phyloP scores from a whole-genome alignment of 2,113 vertebrate species.

The Balaeniceps rex region DNA sequence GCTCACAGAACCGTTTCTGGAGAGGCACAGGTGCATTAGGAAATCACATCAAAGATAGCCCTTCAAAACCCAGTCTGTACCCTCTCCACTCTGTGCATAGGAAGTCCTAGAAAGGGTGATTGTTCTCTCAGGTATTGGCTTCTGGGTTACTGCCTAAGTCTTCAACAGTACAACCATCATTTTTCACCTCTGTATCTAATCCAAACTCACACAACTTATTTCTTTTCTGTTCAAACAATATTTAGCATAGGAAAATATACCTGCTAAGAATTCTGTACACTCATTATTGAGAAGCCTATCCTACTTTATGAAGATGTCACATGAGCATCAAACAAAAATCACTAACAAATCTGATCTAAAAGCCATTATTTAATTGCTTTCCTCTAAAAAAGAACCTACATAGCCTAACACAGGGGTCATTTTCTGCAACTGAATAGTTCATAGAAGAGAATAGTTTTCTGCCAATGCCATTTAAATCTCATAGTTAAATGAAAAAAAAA shows the following conservation, averaged over 20 bases:
- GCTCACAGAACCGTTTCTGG: neutral
- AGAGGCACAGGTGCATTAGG: neutral
- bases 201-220: neutral
- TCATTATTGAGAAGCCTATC: neutral
- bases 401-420: neutral
- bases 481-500: neutral
- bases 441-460: neutral
- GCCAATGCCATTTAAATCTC: neutral
- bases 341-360: neutral
- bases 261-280: neutral
- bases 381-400: neutral
- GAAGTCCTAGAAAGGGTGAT: neutral
- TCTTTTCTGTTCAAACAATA: neutral
- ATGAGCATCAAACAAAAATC: neutral
- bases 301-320: neutral
- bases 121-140: neutral
- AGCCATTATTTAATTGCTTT: neutral
- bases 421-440: neutral
- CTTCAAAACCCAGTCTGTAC: neutral
- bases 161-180: neutral
- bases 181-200: neutral
- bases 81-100: neutral
- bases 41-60: neutral
- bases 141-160: neutral
- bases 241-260: neutral